Percentiles rank a stretch among this genome's conserved stretches.
Evolutionary conservation across 2,888 invertebrate species (phyloP).

Genomic region (Trileptium ribeirensis): DNA sequence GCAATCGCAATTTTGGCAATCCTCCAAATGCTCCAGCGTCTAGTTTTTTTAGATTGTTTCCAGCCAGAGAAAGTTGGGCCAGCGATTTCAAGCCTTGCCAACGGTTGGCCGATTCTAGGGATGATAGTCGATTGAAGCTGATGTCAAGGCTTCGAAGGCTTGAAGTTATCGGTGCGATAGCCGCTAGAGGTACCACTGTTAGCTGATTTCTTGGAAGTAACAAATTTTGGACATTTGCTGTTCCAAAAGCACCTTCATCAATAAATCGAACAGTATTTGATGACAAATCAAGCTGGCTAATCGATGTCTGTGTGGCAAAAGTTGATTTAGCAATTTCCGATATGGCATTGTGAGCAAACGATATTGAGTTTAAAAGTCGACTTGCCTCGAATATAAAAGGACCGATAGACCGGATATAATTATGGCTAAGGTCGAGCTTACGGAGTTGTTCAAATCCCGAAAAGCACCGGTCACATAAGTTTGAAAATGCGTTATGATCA

Average conservation of each 20-base stretch:
- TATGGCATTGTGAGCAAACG: not conserved
- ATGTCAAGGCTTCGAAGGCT: not conserved
- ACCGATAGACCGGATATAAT: constrained; percentile 25
- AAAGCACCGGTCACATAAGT: not conserved
- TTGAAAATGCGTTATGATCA: constrained; percentile 60
- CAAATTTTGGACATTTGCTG: not conserved
- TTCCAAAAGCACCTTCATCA: not conserved
- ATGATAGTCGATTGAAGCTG: not conserved
- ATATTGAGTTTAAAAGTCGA: not conserved
- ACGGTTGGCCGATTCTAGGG: not conserved
- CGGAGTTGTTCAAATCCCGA: not conserved
- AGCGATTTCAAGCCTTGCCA: not conserved
- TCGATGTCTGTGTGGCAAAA: not conserved
- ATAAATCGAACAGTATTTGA: not conserved
- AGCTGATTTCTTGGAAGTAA: not conserved
- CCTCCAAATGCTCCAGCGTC: constrained; percentile 34
- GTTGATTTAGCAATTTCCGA: not conserved
- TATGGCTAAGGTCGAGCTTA: constrained; percentile 18
- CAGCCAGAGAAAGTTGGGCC: constrained; percentile 57
- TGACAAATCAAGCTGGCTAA: not conserved
- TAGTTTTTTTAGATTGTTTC: constrained; percentile 45
- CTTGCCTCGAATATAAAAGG: not conserved
- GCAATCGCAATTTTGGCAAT: not conserved
- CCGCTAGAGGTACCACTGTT: not conserved
- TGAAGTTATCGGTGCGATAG: not conserved